Evolutionary conservation across 1,140 invertebrate genomes (phyloP), one percentile per base, ranked within the genome.

Genomic region (Zaprionus capensis): DNA sequence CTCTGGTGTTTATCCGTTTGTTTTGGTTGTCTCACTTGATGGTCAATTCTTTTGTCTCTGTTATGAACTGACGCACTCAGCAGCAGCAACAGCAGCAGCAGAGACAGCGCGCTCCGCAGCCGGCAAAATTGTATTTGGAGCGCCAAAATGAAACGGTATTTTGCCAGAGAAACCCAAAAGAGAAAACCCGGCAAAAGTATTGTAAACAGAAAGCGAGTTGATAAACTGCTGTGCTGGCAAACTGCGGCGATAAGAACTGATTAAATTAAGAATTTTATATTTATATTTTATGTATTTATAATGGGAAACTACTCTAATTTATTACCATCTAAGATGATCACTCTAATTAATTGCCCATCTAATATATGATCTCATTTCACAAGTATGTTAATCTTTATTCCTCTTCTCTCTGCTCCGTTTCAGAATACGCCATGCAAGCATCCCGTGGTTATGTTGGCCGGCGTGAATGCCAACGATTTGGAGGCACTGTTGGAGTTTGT

Each of bases 401-500:
- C 9, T 9, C 34, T 67, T 22, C 12, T 17, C 51, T 22, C 38
- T 28, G 1, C 0, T 36, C 24, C 4, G 2, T 59, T 24, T 15
- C 24, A 95, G 95, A 95, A 94, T 70, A 95, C 95, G 59, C 94
- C 94, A 79, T 95, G 95, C 84, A 94, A 95, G 76, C 95, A 95
- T 93, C 95, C 95, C 62, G 94, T 95, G n/a, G 94, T 95, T 2
- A 94, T 95, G 94, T 87, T 95, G 78, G 95, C 95, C 17, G 95
- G 95, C 56, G 94, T 95, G 20, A 94, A 94, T 66, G 94, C 95
- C 26, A 93, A 94, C 78, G 95, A 95, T 88, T 91, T 95, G 65
- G 95, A 95, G 81, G 94, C 94, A 46, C 80, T 95, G 46, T 80
- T 95, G 65, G 94, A 95, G 91, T 95, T 95, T 93, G 94, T 95